These are phyloP conservation scores for Lapara coniferarum DNA, from an alignment of 2,888 invertebrate species.

Conservation along the genomic window DNA sequence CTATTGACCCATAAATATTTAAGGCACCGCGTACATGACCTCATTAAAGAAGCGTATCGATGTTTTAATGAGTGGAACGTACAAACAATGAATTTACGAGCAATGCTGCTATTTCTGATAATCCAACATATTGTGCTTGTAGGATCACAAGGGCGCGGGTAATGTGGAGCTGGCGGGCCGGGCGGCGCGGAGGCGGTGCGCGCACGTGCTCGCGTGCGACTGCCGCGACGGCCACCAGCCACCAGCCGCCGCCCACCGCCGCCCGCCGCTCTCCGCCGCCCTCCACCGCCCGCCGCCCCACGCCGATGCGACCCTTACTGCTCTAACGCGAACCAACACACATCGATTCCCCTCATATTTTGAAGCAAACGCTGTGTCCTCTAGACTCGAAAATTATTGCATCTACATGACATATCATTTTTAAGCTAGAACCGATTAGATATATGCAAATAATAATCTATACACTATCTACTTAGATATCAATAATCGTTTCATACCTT, in stretches of 20 bases:
- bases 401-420: background rate
- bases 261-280: conserved; percentile 51
- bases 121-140: conserved; percentile 63
- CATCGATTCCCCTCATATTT: conserved; percentile 46
- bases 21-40: conserved; percentile 45
- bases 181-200: conserved; percentile 70
- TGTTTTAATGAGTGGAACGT: background rate
- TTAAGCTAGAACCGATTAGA: background rate
- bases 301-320: conserved; percentile 41
- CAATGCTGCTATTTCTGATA: conserved; percentile 31
- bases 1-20: conserved; percentile 72
- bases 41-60: background rate
- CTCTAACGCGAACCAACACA: conserved; percentile 46
- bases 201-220: conserved; percentile 79
- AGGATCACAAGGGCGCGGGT: conserved; percentile 58
- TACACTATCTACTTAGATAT: too few species aligned
- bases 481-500: too few species aligned
- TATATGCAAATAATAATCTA: background rate
- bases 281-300: conserved; percentile 48
- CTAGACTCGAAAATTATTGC: conserved; percentile 16
- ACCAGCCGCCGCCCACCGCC: conserved; percentile 62
- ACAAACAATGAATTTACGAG: background rate
- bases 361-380: conserved; percentile 32
- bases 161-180: conserved; percentile 46
- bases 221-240: conserved; percentile 71